Evolutionary conservation across 1,140 invertebrate species (phyloP).

Genomic region (Panagrolaimus sp.): DNA sequence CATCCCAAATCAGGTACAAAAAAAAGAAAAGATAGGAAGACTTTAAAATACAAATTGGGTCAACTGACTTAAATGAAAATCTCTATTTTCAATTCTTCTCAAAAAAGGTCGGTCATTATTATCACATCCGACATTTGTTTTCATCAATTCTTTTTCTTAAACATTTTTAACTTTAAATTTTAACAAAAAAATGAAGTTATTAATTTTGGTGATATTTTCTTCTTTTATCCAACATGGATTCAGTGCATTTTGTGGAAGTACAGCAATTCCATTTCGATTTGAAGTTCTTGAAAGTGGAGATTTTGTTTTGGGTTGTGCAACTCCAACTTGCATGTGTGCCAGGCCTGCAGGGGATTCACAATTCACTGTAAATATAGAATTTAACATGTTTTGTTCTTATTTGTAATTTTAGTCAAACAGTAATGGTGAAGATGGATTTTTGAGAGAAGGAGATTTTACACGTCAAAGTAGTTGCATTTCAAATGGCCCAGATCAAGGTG

Average conservation of each 20-base stretch:
- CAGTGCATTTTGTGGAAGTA: slow-evolving; percentile 8
- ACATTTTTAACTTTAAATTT: too few species aligned
- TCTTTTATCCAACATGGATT: not conserved
- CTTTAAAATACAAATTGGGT: too few species aligned
- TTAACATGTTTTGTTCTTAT: not conserved
- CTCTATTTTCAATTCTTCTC: too few species aligned
- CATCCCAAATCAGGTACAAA: too few species aligned
- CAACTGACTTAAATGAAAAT: too few species aligned
- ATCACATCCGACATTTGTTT: too few species aligned
- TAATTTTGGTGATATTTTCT: too few species aligned
- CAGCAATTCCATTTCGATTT: slow-evolving; percentile 6
- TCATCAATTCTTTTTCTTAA: too few species aligned
- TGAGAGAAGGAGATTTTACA: slow-evolving; percentile 39
- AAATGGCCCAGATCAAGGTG: slow-evolving; percentile 33
- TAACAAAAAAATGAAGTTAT: too few species aligned
- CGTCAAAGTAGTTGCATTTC: slow-evolving; percentile 13
- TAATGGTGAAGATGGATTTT: slow-evolving; percentile 46
- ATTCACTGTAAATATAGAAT: not conserved
- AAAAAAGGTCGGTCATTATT: too few species aligned
- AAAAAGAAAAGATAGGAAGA: too few species aligned
- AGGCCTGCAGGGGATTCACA: not conserved
- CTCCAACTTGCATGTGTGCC: slow-evolving; percentile 9
- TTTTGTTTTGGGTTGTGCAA: slow-evolving; percentile 10
- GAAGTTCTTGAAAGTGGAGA: slow-evolving; percentile 4
- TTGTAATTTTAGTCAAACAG: slow-evolving; percentile 31